Evolutionary conservation across 2,888 invertebrate species (phyloP).

Genomic region (Drosophila yooni): DNA sequence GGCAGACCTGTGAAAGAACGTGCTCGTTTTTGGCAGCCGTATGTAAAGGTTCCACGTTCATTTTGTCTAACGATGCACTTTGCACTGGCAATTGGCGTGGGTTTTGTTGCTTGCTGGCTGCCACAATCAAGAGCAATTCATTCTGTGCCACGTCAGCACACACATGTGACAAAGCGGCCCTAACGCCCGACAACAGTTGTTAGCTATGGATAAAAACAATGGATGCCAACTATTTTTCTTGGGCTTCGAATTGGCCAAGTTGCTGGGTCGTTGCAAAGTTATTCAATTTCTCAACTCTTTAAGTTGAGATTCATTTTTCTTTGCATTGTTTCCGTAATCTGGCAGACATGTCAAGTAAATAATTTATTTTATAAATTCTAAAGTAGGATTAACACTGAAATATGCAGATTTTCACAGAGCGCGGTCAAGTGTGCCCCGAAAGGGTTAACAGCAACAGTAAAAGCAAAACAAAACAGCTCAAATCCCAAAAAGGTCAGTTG

Average conservation of each 20-base stretch:
- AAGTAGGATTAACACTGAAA: slow-evolving; percentile 79
- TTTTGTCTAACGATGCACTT: slow-evolving; percentile 78
- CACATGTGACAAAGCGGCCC: slow-evolving; percentile 54
- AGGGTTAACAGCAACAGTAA: slow-evolving; percentile 45
- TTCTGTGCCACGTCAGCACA: slow-evolving; percentile 71
- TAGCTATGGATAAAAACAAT: slow-evolving; percentile 44
- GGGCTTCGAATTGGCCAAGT: slow-evolving; percentile 37
- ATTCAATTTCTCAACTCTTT: slow-evolving; percentile 64
- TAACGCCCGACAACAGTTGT: slow-evolving; percentile 31
- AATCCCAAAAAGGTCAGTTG: slow-evolving; percentile 63
- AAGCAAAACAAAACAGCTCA: slow-evolving; percentile 48
- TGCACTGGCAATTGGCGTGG: slow-evolving; percentile 63
- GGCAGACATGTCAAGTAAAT: slow-evolving; percentile 66
- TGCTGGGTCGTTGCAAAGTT: slow-evolving; percentile 12
- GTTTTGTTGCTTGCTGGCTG: slow-evolving; percentile 43
- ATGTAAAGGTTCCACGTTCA: slow-evolving; percentile 74
- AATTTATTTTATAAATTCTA: slow-evolving; percentile 79
- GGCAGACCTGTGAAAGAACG: slow-evolving; percentile 20
- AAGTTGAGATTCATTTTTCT: slow-evolving; percentile 59
- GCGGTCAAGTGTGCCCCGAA: slow-evolving; percentile 60
- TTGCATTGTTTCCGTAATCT: slow-evolving; percentile 24
- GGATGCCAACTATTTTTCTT: slow-evolving; percentile 55
- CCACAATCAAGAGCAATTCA: slow-evolving; percentile 79
- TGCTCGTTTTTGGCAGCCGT: slow-evolving; percentile 70
- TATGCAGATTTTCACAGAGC: slow-evolving; percentile 70